A percentile compares a stretch with the other conserved stretches of the same genome.
phyloP scores from a whole-genome alignment of 1,140 invertebrate species.

The Papilio polyxenes region DNA sequence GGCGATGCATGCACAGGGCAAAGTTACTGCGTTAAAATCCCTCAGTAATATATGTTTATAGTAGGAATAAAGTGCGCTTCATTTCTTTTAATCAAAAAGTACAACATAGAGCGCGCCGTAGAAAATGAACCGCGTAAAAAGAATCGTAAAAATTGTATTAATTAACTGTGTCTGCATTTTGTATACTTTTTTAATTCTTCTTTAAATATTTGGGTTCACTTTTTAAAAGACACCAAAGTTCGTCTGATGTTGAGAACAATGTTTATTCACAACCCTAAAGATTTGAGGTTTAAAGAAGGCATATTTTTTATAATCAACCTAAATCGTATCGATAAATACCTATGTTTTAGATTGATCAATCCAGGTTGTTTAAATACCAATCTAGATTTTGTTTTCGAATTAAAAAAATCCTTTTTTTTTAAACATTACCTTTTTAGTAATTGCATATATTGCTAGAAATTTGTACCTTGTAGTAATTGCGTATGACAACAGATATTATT shows the following conservation, averaged over 20 bases:
- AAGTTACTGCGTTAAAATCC: slow-evolving; percentile 33
- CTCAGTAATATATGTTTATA: slow-evolving; percentile 31
- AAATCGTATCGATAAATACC: too few relatives aligned
- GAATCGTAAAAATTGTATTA: slow-evolving; percentile 16
- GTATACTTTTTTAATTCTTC: not conserved
- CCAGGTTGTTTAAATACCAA: too few relatives aligned
- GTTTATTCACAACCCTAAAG: not conserved
- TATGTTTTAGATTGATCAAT: too few relatives aligned
- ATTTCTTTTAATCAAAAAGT: slow-evolving; percentile 30
- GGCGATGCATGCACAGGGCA: slow-evolving; percentile 25
- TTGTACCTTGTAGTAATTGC: not conserved
- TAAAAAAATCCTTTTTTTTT: too few relatives aligned
- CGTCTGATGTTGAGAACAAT: not conserved
- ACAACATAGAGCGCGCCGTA: slow-evolving; percentile 17
- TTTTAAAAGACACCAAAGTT: not conserved
- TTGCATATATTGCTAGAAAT: not conserved
- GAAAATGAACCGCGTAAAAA: not conserved
- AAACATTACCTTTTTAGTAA: too few relatives aligned
- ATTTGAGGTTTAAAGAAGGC: too few relatives aligned
- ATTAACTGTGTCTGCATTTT: slow-evolving; percentile 1
- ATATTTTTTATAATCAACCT: too few relatives aligned
- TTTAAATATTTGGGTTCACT: not conserved
- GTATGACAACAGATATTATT: not conserved
- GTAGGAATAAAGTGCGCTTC: slow-evolving; percentile 23
- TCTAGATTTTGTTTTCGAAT: too few relatives aligned